Evolutionary conservation across 2,797 vertebrate genomes (phyloP), one percentile per base, ranked within the genome.

Genomic region (Sandelia bainsii): DNA sequence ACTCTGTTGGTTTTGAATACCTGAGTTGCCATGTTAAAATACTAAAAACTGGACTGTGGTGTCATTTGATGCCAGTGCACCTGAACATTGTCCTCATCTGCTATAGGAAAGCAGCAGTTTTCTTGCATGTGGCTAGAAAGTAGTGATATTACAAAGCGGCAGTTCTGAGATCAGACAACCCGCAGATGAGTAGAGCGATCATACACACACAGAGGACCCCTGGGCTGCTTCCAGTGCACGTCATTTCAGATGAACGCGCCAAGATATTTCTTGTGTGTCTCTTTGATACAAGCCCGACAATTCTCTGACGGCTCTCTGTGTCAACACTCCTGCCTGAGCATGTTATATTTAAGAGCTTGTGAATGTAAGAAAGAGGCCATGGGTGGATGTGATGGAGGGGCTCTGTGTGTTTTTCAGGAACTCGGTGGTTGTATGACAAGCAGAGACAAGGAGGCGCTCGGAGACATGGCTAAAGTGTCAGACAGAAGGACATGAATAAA

Each of bases 401-500:
- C 29, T 62, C 53, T 61, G 56, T 67, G 62, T 48, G 40, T 61
- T 56, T 72, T 59, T 62, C 29, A 48, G 62, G 32, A 11, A 81
- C 34, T 69, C 46, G n/a, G 46, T 34, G 67, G 51, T 25, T 68
- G 40, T 63, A 58, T 63, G 75, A 69, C 62, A 59, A 62, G 20
- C 52, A 63, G 48, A 83, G 54, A 34, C 53, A 34, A 57, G 39
- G 72, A 81, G 64, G 49, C 45, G 49, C 37, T 50, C 29, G 17
- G 77, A 75, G 68, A 81, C 51, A 11, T 51, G 54, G 69, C 61
- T 60, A 6, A 59, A 81, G 64, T 83, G 73, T 87, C 69, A 68
- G 77, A 71, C 65, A 77, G 82, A 75, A 63, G 53, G 78, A 89
- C 77, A 75, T 70, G 80, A 82, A 89, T 83, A 89, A 85, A 85